A percentile compares a stretch with the other conserved stretches of the same genome.
phyloP scores from a whole-genome alignment of 2,888 invertebrate species.

The Cephus nigrinus region DNA sequence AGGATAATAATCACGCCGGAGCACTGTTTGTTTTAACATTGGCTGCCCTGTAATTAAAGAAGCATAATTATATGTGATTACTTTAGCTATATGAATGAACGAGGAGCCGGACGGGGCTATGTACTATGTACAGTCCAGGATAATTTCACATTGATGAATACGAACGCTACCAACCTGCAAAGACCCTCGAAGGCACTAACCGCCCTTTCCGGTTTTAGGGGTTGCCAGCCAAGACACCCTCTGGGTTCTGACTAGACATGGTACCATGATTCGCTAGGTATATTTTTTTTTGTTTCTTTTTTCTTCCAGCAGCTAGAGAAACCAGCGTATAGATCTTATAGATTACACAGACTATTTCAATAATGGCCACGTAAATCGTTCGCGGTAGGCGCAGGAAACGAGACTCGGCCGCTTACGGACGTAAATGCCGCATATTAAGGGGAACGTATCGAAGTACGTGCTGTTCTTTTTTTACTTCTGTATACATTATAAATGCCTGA shows the following conservation, averaged over 20 bases:
- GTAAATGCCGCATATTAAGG: not conserved
- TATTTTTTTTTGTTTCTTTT: not conserved
- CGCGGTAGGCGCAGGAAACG: not conserved
- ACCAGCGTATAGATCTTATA: not conserved
- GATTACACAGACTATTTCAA: not conserved
- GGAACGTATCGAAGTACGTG: not conserved
- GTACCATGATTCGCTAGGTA: not conserved
- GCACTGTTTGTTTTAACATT: slow-evolving; percentile 22
- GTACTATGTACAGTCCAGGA: not conserved
- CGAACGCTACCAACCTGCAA: not conserved
- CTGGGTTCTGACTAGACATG: not conserved
- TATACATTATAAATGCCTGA: not conserved
- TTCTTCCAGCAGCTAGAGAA: not conserved
- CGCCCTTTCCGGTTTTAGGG: not conserved
- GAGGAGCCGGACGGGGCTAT: slow-evolving; percentile 3
- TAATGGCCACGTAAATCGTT: not conserved
- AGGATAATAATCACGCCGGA: slow-evolving; percentile 14
- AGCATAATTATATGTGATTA: slow-evolving; percentile 18
- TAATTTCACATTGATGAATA: slow-evolving; percentile 12
- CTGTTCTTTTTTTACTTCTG: not conserved
- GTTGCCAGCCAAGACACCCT: not conserved
- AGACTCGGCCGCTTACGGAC: not conserved
- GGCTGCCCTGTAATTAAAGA: slow-evolving; percentile 17
- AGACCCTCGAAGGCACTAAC: not conserved
- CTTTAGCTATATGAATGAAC: slow-evolving; percentile 11